Evolutionary conservation across 1,140 invertebrate genomes (phyloP).

Genomic region (Danaus plexippus): DNA sequence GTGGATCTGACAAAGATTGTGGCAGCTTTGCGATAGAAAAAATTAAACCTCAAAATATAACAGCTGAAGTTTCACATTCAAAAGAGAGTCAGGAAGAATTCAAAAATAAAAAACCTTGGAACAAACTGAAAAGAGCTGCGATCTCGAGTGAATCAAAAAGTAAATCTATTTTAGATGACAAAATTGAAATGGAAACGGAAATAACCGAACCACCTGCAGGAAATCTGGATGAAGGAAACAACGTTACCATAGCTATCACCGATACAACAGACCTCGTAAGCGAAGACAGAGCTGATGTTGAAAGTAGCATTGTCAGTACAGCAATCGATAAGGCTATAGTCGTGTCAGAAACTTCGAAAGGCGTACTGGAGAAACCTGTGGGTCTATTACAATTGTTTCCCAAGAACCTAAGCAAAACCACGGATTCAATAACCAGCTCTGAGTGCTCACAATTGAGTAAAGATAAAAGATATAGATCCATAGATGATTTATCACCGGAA

Average conservation of each 20-base stretch:
- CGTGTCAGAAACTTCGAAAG: constrained; percentile 48
- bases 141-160: constrained; percentile 66
- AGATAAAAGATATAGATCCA: constrained; percentile 81
- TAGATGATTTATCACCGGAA: constrained; percentile 90
- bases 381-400: constrained; percentile 56
- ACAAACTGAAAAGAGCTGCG: constrained; percentile 73
- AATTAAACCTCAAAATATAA: constrained; percentile 35
- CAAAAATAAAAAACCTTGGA: constrained; percentile 70
- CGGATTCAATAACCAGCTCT: no score
- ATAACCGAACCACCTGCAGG: constrained; percentile 26
- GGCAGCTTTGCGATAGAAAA: constrained; percentile 32
- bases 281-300: constrained; percentile 61
- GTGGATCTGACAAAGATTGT: constrained; percentile 7
- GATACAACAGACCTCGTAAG: constrained; percentile 60
- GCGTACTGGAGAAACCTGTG: constrained; percentile 54
- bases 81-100: constrained; percentile 46
- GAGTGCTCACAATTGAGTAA: constrained; percentile 32
- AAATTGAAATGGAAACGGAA: constrained; percentile 31
- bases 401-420: constrained; percentile 24
- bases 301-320: constrained; percentile 43
- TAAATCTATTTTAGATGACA: constrained; percentile 48
- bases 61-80: constrained; percentile 35
- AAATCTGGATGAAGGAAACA: constrained; percentile 34
- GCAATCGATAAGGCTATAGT: constrained; percentile 50
- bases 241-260: constrained; percentile 49